Evolutionary conservation across 2,113 vertebrate genomes (phyloP), one percentile per base, ranked within the genome.

Genomic region (Hepsetus odoe): DNA sequence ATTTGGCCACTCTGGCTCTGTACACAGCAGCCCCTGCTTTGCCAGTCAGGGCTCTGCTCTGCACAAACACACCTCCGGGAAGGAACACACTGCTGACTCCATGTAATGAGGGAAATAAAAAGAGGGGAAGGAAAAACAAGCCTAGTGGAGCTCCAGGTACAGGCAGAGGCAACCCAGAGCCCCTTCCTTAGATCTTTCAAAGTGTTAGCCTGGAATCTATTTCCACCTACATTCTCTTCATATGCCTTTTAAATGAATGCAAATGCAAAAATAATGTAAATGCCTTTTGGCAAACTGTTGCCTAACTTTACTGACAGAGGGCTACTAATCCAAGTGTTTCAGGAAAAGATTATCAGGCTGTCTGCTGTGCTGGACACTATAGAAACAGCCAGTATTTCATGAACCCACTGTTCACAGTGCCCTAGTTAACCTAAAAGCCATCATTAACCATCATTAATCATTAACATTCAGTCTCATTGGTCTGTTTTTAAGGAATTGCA

Each of bases 11-110:
- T 69, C 49, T 38, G 55, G 66, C 62, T 70, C 59, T 61, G 64
- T 51, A 65, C 51, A 68, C 51, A 78, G 28, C 61, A 55, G 51
- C 24, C 55, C 49, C 3, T 44, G 59, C 49, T 26, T 58, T 58
- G 67, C 55, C 24, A 46, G 14, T 30, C 72, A 40, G 55, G 40
- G 32, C 66, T 12, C 30, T 28, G 22, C 53, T 53, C 69, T 12
- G 26, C 12, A 67, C 38, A 72, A 26, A 77, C 49, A 76, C 67
- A 75, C 51, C 66, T 66, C 53, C 0, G 42, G 69, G 55, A 77
- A 76, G 40, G 11, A 72, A 44, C 49, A 42, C 76, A 70, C 28
- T 49, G 33, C 53, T 59, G 42, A 67, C 42, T 55, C 26, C 9
- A 11, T 70, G 28, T 28, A 58, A 38, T 62, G 33, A 71, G 51